Evolutionary conservation across 1,140 invertebrate species (phyloP).

Genomic region (Ceratosolen solmsi): DNA sequence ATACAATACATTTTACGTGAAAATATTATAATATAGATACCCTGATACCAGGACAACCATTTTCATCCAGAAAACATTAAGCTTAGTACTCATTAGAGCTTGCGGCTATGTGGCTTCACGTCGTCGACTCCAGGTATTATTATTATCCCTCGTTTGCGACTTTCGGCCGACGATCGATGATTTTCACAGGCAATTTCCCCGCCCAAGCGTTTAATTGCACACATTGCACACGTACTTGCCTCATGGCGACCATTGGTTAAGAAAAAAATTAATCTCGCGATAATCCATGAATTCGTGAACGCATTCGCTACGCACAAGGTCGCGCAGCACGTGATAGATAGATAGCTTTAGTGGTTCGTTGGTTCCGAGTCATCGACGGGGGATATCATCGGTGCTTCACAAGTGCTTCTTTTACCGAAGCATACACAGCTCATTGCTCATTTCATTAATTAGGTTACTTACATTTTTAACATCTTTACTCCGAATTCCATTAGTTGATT

Average conservation of each 20-base stretch:
- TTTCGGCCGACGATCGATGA: neutral
- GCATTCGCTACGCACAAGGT: neutral
- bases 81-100: neutral
- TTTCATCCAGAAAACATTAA: neutral
- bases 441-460: constrained; percentile 23
- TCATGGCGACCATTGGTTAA: too few species aligned
- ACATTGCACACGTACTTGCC: too few species aligned
- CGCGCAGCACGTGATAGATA: neutral
- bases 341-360: neutral
- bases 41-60: too few species aligned
- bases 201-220: neutral
- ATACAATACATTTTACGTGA: too few species aligned
- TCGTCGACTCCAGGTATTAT: neutral
- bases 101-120: neutral
- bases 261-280: too few species aligned
- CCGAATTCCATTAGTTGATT: neutral
- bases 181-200: neutral
- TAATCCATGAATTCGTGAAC: neutral
- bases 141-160: neutral
- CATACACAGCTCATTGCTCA: neutral
- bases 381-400: constrained; percentile 23
- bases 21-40: too few species aligned
- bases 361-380: neutral
- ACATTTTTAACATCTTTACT: neutral
- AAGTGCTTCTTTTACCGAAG: constrained; percentile 17